Conservation (phyloP, 1,140 invertebrate genomes). For the Kradibia gibbosae region DNA sequence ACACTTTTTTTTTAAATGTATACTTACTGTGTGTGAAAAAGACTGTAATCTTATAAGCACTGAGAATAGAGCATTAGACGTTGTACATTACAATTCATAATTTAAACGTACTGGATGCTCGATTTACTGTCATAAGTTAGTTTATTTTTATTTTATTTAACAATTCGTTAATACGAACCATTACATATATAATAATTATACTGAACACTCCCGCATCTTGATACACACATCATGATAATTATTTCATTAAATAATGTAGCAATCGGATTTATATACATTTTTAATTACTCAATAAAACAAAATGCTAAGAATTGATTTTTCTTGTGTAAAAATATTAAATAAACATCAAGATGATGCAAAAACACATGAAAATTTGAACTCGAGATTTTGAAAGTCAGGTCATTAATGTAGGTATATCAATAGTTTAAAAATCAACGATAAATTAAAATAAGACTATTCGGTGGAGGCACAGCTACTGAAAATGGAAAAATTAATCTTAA, state of each 20-base stretch:
- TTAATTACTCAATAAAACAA: background rate
- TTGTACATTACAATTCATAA: too few species aligned
- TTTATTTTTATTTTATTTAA: too few species aligned
- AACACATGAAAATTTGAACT: background rate
- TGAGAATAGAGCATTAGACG: too few species aligned
- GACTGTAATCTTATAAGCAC: too few species aligned
- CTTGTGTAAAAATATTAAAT: conserved; percentile 5
- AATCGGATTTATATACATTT: background rate
- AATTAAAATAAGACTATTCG: conserved; percentile 28
- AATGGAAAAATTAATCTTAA: background rate
- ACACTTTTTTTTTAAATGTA: too few species aligned
- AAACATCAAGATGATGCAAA: background rate
- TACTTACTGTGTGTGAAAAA: too few species aligned
- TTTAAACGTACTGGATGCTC: too few species aligned
- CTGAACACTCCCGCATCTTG: too few species aligned
- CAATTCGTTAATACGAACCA: too few species aligned
- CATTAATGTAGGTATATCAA: background rate
- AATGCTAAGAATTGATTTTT: background rate
- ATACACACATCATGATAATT: background rate
- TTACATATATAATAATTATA: too few species aligned
- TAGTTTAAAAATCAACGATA: background rate
- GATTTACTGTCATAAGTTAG: too few species aligned
- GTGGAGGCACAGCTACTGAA: background rate
- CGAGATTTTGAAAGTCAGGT: conserved; percentile 14
- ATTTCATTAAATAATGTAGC: background rate